A percentile compares a stretch with the other conserved stretches of the same genome.
Evolutionary conservation across 2,888 invertebrate species (phyloP).

Genomic region (Eupithecia subfuscata): DNA sequence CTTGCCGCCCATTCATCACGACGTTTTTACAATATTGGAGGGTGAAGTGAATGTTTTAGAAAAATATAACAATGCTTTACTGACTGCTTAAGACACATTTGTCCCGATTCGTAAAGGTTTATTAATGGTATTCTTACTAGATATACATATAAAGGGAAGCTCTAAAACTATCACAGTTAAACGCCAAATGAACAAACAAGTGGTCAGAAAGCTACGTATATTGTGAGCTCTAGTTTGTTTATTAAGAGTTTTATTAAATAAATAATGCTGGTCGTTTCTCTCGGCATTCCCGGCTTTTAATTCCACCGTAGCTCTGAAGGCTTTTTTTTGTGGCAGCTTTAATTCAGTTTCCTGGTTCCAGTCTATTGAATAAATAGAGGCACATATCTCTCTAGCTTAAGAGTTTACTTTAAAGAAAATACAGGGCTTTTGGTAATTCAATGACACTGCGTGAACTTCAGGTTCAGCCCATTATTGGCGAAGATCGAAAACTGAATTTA

Average conservation of each 20-base stretch:
- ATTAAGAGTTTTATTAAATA: constrained; percentile 1
- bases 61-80: not conserved
- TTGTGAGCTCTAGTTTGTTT: not conserved
- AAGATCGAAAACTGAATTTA: constrained; percentile 88
- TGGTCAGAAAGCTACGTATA: not conserved
- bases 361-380: not conserved
- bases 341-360: not conserved
- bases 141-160: too few species aligned
- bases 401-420: not conserved
- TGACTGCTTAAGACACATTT: not conserved
- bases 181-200: not conserved
- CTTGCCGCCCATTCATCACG: not conserved
- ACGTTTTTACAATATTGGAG: constrained; percentile 1
- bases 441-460: too few species aligned
- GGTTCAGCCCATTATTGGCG: constrained; percentile 84
- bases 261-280: not conserved
- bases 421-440: too few species aligned
- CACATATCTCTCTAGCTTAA: not conserved
- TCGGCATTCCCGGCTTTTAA: not conserved
- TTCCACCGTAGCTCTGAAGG: not conserved
- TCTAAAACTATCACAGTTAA: too few species aligned
- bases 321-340: not conserved
- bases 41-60: not conserved
- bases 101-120: not conserved
- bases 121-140: not conserved